phyloP scores from a whole-genome alignment of 2,888 invertebrate species.

The Poecilus cupreus region DNA sequence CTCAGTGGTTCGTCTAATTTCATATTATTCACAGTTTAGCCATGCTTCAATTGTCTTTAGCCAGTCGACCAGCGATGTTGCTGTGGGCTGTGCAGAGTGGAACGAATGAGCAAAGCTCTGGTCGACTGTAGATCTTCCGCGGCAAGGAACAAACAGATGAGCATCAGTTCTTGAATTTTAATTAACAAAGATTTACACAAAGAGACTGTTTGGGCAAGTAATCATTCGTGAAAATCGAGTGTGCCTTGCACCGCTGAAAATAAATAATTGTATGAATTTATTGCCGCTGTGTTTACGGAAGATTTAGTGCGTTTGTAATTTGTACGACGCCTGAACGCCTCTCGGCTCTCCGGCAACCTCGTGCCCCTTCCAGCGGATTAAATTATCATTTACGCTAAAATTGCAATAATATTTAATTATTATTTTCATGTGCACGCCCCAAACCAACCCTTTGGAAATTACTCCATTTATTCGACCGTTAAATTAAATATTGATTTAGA shows the following conservation, averaged over 20 bases:
- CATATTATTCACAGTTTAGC: conserved; percentile 59
- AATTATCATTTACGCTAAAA: conserved; percentile 32
- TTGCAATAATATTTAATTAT: conserved; percentile 45
- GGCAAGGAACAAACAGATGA: conserved; percentile 59
- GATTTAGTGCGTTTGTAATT: conserved; percentile 55
- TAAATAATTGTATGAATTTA: conserved; percentile 59
- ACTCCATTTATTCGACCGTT: background rate
- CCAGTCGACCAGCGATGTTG: conserved; percentile 27
- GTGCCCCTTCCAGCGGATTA: conserved; percentile 39
- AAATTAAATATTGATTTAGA: conserved; percentile 11
- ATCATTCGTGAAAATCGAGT: conserved; percentile 59
- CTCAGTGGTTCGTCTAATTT: conserved; percentile 58
- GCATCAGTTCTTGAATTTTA: conserved; percentile 65
- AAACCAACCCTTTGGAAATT: conserved; percentile 7
- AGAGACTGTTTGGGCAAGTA: conserved; percentile 64
- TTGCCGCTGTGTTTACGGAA: conserved; percentile 53
- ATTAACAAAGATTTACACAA: conserved; percentile 70
- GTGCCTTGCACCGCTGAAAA: conserved; percentile 53
- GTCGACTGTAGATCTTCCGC: conserved; percentile 54
- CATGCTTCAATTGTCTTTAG: conserved; percentile 57
- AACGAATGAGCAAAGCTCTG: background rate
- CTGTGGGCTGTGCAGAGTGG: background rate
- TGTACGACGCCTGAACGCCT: conserved; percentile 34
- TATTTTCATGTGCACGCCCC: background rate
- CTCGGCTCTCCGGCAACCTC: background rate